A percentile compares a stretch with the other conserved stretches of the same genome.
Conservation (phyloP, 2,888 invertebrate genomes). For the Drosophila niveifrons region DNA sequence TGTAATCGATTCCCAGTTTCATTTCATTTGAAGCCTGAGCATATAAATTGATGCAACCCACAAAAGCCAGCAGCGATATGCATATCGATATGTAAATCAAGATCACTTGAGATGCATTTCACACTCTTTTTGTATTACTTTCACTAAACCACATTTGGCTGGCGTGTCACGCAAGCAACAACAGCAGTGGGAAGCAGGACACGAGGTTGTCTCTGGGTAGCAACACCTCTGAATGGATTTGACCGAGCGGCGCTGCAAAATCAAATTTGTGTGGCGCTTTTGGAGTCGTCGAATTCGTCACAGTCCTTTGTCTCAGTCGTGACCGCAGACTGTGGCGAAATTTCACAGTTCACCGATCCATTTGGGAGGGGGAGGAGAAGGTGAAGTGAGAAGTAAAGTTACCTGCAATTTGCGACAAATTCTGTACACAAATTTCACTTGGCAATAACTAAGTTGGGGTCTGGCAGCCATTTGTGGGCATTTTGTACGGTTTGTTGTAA, state of each 20-base stretch:
- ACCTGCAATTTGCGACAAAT: constrained; percentile 74
- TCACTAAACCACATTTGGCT: background rate
- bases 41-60: background rate
- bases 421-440: constrained; percentile 59
- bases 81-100: background rate
- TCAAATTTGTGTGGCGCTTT: constrained; percentile 18
- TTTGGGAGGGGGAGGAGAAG: background rate
- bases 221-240: constrained; percentile 22
- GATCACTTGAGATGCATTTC: background rate
- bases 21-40: background rate
- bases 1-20: too few species aligned
- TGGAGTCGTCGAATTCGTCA: constrained; percentile 47
- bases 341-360: constrained; percentile 24
- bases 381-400: background rate
- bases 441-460: constrained; percentile 38
- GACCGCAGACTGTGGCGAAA: constrained; percentile 56
- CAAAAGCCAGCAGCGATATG: background rate
- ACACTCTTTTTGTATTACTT: background rate
- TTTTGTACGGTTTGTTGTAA: constrained; percentile 61
- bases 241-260: constrained; percentile 14
- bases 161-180: constrained; percentile 14
- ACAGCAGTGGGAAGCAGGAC: constrained; percentile 4
- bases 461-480: constrained; percentile 56
- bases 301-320: constrained; percentile 62
- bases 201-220: constrained; percentile 16